These are phyloP conservation scores for Crocallis elinguaria DNA, from an alignment of 2,888 invertebrate species.

Conservation along the genomic window DNA sequence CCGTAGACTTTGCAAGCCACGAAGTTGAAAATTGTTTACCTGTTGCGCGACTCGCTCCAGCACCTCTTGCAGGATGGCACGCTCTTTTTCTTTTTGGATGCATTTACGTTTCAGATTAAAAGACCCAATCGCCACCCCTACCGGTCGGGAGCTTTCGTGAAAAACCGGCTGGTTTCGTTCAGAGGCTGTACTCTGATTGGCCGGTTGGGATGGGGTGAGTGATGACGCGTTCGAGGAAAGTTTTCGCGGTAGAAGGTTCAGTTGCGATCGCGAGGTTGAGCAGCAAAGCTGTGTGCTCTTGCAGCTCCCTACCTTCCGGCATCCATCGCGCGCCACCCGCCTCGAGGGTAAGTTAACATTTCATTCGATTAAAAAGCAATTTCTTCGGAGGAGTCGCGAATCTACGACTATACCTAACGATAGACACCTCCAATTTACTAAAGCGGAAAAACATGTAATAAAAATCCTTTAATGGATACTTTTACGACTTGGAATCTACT, in stretches of 20 bases:
- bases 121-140: constrained; percentile 80
- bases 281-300: constrained; percentile 66
- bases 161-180: constrained; percentile 62
- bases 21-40: constrained; percentile 61
- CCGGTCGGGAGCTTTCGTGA: constrained; percentile 64
- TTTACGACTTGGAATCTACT: constrained; percentile 15
- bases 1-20: constrained; percentile 23
- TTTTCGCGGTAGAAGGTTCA: constrained; percentile 79
- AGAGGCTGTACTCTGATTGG: constrained; percentile 63
- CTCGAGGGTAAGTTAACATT: constrained; percentile 78
- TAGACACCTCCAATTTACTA: constrained; percentile 44
- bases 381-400: constrained; percentile 65
- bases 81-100: constrained; percentile 79
- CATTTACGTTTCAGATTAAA: constrained; percentile 84
- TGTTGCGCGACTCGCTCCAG: constrained; percentile 71
- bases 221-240: constrained; percentile 80
- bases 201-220: constrained; percentile 71
- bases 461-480: constrained; percentile 8
- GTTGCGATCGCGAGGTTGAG: constrained; percentile 74
- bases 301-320: constrained; percentile 59
- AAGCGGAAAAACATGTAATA: constrained; percentile 15
- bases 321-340: constrained; percentile 57
- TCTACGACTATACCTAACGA: constrained; percentile 33
- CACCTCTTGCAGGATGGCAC: constrained; percentile 62
- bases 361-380: constrained; percentile 84